A percentile compares a stretch with the other conserved stretches of the same genome.
Conservation (phyloP, 2,888 invertebrate genomes). For the Leucophora obtusa region DNA sequence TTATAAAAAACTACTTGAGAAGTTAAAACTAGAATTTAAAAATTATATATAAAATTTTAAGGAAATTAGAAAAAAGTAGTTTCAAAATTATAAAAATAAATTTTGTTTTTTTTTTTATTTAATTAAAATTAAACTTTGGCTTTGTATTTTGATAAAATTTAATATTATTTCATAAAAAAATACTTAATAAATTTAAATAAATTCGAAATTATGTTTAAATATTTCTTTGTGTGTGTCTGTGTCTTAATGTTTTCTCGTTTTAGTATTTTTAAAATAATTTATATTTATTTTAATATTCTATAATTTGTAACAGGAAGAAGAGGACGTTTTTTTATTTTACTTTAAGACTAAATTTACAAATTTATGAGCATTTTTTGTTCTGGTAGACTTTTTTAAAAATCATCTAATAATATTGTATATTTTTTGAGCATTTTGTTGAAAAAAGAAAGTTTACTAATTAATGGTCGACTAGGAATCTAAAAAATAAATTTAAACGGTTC, state of each 20-base stretch:
- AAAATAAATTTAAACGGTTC: background rate
- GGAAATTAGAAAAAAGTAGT: constrained; percentile 40
- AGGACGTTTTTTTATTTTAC: constrained; percentile 57
- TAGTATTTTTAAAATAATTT: constrained; percentile 15
- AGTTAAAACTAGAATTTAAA: constrained; percentile 55
- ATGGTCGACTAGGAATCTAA: background rate
- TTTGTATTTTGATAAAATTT: constrained; percentile 67
- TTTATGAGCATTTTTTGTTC: constrained; percentile 47
- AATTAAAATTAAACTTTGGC: constrained; percentile 76
- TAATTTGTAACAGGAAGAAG: constrained; percentile 58
- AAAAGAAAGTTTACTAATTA: background rate
- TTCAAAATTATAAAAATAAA: constrained; percentile 37
- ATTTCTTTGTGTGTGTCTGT: constrained; percentile 46
- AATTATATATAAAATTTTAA: constrained; percentile 43
- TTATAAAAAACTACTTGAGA: no score
- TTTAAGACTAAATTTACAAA: constrained; percentile 59
- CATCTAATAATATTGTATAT: constrained; percentile 47
- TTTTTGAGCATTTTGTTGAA: constrained; percentile 60
- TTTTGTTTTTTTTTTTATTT: constrained; percentile 56
- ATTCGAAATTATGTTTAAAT: constrained; percentile 43
- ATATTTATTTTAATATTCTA: constrained; percentile 29
- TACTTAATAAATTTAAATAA: constrained; percentile 54
- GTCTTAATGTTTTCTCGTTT: background rate
- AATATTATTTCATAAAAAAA: constrained; percentile 51
- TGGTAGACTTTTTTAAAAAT: constrained; percentile 27